These are phyloP conservation scores for Drosophila parabipectinata DNA, from an alignment of 1,140 invertebrate genomes.

Conservation along the genomic window DNA sequence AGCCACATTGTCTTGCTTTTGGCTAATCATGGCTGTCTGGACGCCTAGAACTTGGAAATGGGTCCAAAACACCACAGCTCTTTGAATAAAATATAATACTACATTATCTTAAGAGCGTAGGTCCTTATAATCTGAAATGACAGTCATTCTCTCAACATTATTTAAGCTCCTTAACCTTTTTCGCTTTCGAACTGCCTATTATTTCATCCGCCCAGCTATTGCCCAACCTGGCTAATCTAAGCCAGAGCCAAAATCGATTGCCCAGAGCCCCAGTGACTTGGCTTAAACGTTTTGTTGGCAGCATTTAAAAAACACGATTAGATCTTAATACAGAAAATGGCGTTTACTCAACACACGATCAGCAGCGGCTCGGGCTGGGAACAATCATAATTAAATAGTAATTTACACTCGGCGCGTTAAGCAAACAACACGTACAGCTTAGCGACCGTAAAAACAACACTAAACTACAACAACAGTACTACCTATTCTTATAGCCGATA, in stretches of 20 bases:
- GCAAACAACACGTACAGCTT: slow-evolving; percentile 71
- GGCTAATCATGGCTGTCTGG: slow-evolving; percentile 40
- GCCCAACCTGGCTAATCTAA: slow-evolving; percentile 19
- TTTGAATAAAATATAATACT: not conserved
- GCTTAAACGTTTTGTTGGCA: slow-evolving; percentile 48
- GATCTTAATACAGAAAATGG: slow-evolving; percentile 69
- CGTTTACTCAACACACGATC: slow-evolving; percentile 59
- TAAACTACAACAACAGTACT: slow-evolving; percentile 24
- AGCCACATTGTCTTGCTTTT: slow-evolving; percentile 22
- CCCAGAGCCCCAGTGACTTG: slow-evolving; percentile 34
- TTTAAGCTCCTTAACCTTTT: not conserved
- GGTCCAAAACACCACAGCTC: not conserved
- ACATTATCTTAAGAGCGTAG: not conserved
- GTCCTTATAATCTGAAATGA: too few species aligned
- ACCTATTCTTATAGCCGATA: slow-evolving; percentile 5
- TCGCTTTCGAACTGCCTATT: not conserved
- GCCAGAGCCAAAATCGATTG: slow-evolving; percentile 32
- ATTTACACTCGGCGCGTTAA: slow-evolving; percentile 78
- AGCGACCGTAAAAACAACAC: slow-evolving; percentile 23
- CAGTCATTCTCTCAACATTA: not conserved
- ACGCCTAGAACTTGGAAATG: slow-evolving; percentile 1
- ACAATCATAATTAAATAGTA: slow-evolving; percentile 79
- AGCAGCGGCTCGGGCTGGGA: slow-evolving; percentile 37
- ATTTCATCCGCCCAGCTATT: slow-evolving; percentile 9
- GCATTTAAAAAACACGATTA: slow-evolving; percentile 63